phyloP scores from a whole-genome alignment of 2,888 invertebrate species.

The Steinernema hermaphroditum region DNA sequence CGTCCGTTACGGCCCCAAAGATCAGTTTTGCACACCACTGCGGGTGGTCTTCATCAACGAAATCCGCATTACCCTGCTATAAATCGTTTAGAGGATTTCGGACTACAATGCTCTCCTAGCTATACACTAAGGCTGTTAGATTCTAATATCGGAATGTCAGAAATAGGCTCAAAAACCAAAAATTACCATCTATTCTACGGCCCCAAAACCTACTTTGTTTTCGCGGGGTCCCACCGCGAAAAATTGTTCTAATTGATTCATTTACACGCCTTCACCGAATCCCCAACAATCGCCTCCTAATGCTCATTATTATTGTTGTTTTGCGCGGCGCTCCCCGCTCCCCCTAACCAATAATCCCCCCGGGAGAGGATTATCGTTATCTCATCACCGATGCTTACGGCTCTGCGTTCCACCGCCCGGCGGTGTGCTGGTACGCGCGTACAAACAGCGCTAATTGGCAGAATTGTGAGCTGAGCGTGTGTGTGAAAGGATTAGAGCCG shows the following conservation, averaged over 20 bases:
- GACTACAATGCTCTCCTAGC: too few relatives aligned
- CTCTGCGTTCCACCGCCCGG: neutral
- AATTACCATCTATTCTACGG: too few relatives aligned
- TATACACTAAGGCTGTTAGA: too few relatives aligned
- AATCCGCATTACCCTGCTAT: too few relatives aligned
- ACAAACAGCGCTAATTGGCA: conserved; percentile 17
- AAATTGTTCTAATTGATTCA: conserved; percentile 20
- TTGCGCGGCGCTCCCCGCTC: neutral
- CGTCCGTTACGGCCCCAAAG: too few relatives aligned
- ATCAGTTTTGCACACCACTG: too few relatives aligned
- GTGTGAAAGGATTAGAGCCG: too few relatives aligned
- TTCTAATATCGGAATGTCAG: too few relatives aligned
- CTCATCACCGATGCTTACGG: conserved; percentile 3
- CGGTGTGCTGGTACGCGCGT: neutral
- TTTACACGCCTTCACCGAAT: neutral
- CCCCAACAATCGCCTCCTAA: conserved; percentile 16
- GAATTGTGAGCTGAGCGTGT: neutral
- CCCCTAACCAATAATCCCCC: neutral
- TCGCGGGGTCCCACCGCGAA: neutral
- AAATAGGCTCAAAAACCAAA: too few relatives aligned
- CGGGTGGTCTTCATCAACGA: too few relatives aligned
- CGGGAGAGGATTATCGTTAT: conserved; percentile 21
- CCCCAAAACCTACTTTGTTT: too few relatives aligned
- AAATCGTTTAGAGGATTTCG: too few relatives aligned
- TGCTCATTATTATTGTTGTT: conserved; percentile 26